Percentiles rank a stretch among this genome's conserved stretches.
These are phyloP conservation scores for Odobenus rosmarus DNA, from an alignment of 2,113 vertebrate genomes.

Conservation along the genomic window DNA sequence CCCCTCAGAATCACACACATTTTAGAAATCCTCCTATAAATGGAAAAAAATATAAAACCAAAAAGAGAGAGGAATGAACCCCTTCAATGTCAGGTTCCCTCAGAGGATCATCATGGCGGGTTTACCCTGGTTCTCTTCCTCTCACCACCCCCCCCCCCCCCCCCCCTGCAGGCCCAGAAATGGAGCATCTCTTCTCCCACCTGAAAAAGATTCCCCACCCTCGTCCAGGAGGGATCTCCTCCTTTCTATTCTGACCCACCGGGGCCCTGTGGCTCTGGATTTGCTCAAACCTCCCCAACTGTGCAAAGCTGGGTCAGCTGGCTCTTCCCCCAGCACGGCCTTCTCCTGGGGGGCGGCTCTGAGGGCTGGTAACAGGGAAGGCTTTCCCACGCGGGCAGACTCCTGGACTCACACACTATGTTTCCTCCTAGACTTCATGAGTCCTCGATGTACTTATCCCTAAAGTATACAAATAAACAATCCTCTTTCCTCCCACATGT, in stretches of 20 bases:
- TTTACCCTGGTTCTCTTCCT: neutral
- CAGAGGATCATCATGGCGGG: neutral
- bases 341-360: neutral
- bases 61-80: neutral
- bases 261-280: neutral
- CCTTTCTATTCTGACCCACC: neutral
- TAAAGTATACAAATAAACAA: neutral
- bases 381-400: neutral
- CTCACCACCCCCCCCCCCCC: accelerated
- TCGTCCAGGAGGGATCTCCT: neutral
- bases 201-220: neutral
- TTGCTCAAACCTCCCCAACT: neutral
- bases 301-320: neutral
- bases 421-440: neutral
- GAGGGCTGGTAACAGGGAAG: too few species aligned
- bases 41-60: neutral
- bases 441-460: neutral
- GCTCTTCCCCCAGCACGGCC: neutral
- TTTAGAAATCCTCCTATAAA: neutral
- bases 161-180: neutral
- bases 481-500: neutral
- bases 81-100: neutral
- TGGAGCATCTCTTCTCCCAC: neutral
- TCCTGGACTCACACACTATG: neutral
- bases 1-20: neutral